Base-by-base conservation (phyloP, 2,888 invertebrate species). In the Rhagonycha fulva region DNA sequence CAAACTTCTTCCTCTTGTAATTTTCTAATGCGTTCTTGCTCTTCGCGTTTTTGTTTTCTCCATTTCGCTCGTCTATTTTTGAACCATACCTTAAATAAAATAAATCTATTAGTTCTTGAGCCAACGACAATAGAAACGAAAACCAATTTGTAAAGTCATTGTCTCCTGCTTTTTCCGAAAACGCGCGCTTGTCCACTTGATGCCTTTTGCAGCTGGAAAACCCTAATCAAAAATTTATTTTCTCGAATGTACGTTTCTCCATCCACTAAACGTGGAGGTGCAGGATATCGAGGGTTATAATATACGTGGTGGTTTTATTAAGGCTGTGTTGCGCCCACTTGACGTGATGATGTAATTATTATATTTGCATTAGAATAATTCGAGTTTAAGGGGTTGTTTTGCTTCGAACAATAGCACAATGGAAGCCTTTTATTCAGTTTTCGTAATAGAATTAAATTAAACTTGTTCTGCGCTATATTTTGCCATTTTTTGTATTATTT, bases 41-140 rank as follows among this genome's bases (percentile, higher is more conserved):
- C 94, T 86, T 94, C 98, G 2, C 97, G 92, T 87, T 97, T 97
- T 87, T 97, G 97, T 86, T 98, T 98, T 82, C 98, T 92, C 97
- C 97, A 98, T 90, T 98, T 98, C 82, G 98, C 98, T 61, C 98
- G 91, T 19, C 98, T 92, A 87, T 98, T 98, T 89, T 98, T 98
- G 89, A 98, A 98, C 98, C 98, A 98, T 11, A 98, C 98, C 98
- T 66, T 98, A 90, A 60, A 61, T 61, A 67, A 69, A 68, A 75
- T 60, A 69, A 76, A 76, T 76, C 72, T 71, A 74, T 67, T 66
- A 72, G 47, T 47, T 47, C 7, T 47, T 47, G 47, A 47, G 47
- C 47, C 47, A 47, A 47, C 47, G 47, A 47, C 47, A 47, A 47
- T 47, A 47, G 47, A 47, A 69, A 68, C 26, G 75, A 75, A 76